These are phyloP conservation scores for Acrocephalus scirpaceus DNA, from an alignment of 2,797 vertebrate species.

Conservation along the genomic window DNA sequence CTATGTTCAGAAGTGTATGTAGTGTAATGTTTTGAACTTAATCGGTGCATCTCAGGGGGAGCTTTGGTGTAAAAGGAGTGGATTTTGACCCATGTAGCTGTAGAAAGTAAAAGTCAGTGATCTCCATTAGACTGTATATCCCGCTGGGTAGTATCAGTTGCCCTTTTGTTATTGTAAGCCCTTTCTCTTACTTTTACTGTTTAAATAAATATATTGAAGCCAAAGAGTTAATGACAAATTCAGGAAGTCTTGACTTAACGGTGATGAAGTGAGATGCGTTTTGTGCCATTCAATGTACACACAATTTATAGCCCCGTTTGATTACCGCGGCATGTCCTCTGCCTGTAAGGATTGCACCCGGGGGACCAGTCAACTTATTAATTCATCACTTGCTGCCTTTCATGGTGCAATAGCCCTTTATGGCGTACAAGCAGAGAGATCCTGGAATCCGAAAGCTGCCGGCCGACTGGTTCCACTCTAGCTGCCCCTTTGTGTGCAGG, in stretches of 20 bases:
- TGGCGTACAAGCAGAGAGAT: conserved; percentile 79
- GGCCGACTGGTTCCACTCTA: conserved; percentile 83
- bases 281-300: conserved; percentile 66
- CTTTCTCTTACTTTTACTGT: conserved; percentile 64
- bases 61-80: conserved; percentile 16
- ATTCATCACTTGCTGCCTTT: conserved; percentile 84
- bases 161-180: conserved; percentile 65
- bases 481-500: conserved; percentile 83
- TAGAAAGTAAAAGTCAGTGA: conserved; percentile 61
- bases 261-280: conserved; percentile 72
- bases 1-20: background rate
- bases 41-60: background rate
- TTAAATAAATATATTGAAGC: conserved; percentile 74
- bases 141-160: conserved; percentile 71
- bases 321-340: conserved; percentile 82
- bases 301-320: conserved; percentile 83
- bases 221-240: conserved; percentile 74
- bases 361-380: conserved; percentile 87
- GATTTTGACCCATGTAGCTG: conserved; percentile 47
- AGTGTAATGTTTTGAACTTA: background rate
- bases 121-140: conserved; percentile 64
- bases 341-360: conserved; percentile 83
- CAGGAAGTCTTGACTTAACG: conserved; percentile 75
- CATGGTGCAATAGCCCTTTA: conserved; percentile 78
- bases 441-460: conserved; percentile 79